Conservation (phyloP, 2,113 vertebrate genomes). For the Halcyon senegalensis region DNA sequence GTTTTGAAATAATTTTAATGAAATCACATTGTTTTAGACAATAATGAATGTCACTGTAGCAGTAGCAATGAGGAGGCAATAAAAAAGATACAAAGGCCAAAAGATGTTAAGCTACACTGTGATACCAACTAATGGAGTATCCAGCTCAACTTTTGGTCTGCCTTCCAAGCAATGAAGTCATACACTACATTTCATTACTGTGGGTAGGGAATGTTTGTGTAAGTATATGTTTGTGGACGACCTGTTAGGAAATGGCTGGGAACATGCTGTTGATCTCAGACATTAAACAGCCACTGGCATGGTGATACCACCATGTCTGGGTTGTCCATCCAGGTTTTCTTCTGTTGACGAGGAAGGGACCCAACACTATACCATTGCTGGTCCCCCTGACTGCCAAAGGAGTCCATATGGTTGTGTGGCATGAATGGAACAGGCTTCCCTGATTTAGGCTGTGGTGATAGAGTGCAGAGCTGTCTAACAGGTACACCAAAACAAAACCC, state of each 20-base stretch:
- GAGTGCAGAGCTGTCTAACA: neutral
- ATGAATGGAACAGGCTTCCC: neutral
- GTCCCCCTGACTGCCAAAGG: neutral
- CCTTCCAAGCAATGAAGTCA: neutral
- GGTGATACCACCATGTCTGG: neutral
- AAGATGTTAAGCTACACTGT: neutral
- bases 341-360: neutral
- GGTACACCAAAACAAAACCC: neutral
- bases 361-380: fast-evolving
- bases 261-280: neutral
- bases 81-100: neutral
- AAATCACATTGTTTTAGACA: neutral
- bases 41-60: neutral
- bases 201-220: neutral
- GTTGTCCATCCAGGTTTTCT: neutral
- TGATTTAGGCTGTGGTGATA: neutral
- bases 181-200: neutral
- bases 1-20: neutral
- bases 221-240: neutral
- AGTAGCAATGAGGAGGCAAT: neutral
- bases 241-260: neutral
- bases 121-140: neutral
- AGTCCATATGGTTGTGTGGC: neutral
- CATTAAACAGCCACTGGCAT: neutral
- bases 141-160: neutral